phyloP scores from a whole-genome alignment of 2,797 vertebrate species.

The Pseudotriccus pelzelni region DNA sequence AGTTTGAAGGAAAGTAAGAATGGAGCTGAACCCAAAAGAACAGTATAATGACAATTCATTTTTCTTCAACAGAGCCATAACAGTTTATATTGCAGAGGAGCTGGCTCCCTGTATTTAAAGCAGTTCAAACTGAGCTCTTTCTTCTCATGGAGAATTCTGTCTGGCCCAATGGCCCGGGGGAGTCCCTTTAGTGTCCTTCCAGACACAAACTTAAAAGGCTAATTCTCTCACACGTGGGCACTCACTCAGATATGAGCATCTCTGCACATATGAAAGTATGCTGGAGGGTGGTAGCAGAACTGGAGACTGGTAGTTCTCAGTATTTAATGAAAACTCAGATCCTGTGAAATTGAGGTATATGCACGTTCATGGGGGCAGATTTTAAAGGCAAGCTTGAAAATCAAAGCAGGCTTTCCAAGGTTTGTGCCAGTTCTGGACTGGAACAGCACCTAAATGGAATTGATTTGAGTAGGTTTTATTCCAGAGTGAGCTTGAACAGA shows the following conservation, averaged over 20 bases:
- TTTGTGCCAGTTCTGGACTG: background rate
- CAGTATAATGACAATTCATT: background rate
- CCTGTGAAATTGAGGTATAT: background rate
- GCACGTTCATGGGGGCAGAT: background rate
- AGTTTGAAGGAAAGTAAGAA: background rate
- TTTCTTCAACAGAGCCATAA: background rate
- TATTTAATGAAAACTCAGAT: background rate
- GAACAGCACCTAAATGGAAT: background rate
- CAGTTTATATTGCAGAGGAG: background rate
- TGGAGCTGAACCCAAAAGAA: background rate
- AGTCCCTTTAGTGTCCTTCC: background rate
- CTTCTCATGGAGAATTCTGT: background rate
- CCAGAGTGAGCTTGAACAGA: background rate
- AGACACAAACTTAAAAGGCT: background rate
- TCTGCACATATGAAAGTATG: background rate
- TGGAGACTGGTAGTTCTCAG: background rate
- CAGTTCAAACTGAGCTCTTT: background rate
- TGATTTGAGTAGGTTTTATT: background rate
- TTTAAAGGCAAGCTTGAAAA: background rate
- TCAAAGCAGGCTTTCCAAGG: background rate
- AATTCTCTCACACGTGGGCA: accelerated
- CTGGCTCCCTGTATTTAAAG: background rate
- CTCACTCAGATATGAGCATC: accelerated
- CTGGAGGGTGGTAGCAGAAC: background rate
- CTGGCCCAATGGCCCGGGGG: background rate